Evolutionary conservation across 1,140 invertebrate genomes (phyloP), one percentile per base, ranked within the genome.

Genomic region (Lordiphosa stackelbergi): DNA sequence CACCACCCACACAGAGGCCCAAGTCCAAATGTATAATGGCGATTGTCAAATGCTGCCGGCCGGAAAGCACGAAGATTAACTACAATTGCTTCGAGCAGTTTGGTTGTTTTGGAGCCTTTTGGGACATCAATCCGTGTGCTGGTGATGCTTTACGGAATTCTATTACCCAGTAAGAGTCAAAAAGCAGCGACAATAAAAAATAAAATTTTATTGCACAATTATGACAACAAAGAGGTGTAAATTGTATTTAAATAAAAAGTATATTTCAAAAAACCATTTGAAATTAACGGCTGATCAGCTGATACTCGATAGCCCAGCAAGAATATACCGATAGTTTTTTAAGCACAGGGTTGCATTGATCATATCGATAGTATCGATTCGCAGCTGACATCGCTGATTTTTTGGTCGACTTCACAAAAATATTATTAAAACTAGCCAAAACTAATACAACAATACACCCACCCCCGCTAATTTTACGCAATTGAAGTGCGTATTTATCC

Each of bases 71-170:
- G 52, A 63, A 64, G 56, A 87, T 89, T 40, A 88, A 85, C 56
- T 90, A 90, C 56, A 88, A 87, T 5, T 94, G 93, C 74, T 94
- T 94, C 78, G 91, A 92, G 69, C 78, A 89, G 2, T 87, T 91
- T 53, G 91, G 91, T 5, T 94, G 93, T 79, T 88, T 90, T 1
- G 91, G 90, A 3, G 88, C 91, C 9, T 91, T 91, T 66, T 92
- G 91, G 90, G 91, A 90, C 59, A 73, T 88, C 0, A 91, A 90
- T 69, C 92, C 92, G 0, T 94, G 93, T 71, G 89, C 90, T 8
- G 71, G 85, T 35, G 65, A 89, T 24, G 49, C 46, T 16, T 2
- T 16, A 16, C 2, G 16, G 16, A 2, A 16, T 16, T 16, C 16
- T 16, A 16, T n/a, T n/a, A n/a, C n/a, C n/a, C n/a, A n/a, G n/a